These are phyloP conservation scores for Drosophila rellima DNA, from an alignment of 2,888 invertebrate genomes.

Conservation along the genomic window DNA sequence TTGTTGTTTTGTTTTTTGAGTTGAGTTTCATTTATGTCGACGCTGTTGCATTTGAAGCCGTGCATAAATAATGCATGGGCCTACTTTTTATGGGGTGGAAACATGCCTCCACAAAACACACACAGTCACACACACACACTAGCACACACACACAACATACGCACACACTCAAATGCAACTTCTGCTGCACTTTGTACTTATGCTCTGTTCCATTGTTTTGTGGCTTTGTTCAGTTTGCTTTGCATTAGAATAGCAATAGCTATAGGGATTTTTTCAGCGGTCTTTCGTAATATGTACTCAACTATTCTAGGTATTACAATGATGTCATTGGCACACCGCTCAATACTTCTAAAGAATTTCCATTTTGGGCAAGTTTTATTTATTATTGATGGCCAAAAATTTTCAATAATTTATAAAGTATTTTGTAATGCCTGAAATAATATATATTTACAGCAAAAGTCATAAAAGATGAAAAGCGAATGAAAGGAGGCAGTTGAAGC, in stretches of 20 bases:
- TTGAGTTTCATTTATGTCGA: conserved; percentile 61
- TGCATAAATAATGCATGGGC: conserved; percentile 75
- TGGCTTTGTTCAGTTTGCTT: conserved; percentile 18
- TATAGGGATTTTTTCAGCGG: conserved; percentile 31
- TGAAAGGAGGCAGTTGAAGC: too few species aligned
- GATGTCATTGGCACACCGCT: background rate
- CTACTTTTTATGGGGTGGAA: conserved; percentile 55
- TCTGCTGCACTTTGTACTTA: conserved; percentile 48
- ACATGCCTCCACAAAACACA: conserved; percentile 30
- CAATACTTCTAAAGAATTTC: background rate
- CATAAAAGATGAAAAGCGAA: background rate
- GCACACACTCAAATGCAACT: conserved; percentile 6
- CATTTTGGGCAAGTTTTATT: background rate
- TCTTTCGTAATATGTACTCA: conserved; percentile 21
- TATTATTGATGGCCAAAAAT: background rate
- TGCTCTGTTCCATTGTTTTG: conserved; percentile 41
- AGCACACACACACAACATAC: conserved; percentile 12
- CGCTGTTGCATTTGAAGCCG: conserved; percentile 70
- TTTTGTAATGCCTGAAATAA: background rate
- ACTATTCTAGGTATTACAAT: background rate
- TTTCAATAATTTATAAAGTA: background rate
- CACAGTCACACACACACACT: conserved; percentile 16
- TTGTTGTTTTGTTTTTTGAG: conserved; percentile 28
- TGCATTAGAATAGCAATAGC: conserved; percentile 39
- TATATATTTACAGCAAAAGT: background rate